Evolutionary conservation across 2,888 invertebrate species (phyloP), one percentile per base, ranked within the genome.

Genomic region (Metalampra italica): DNA sequence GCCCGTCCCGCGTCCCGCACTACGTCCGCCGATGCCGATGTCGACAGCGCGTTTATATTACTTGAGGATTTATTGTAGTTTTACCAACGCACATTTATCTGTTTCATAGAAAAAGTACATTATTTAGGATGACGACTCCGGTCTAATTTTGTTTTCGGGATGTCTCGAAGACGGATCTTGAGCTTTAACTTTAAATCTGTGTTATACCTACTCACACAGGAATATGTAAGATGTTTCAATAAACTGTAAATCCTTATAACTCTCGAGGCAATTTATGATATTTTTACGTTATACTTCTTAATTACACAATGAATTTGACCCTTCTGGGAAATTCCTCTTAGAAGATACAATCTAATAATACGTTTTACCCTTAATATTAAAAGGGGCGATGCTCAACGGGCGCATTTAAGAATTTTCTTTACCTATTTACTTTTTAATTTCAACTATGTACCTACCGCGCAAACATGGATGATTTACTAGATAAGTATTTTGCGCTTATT

Each of bases 31-130:
- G 58, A 75, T 73, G 71, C 64, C 70, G 58, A 75, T 73, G 80
- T 76, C 81, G 84, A 84, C 83, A 80, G 78, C 78, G 79, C 80
- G 82, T 80, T 85, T 83, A 82, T 83, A 85, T 85, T 82, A 83
- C 81, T 79, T 75, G 69, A 71, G 70, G 78, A 84, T 86, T 86
- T 82, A 84, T 86, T 82, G 80, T 83, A 83, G 76, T 81, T 84
- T 75, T 79, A 78, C 78, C 75, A 81, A 83, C 75, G 73, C 72
- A 77, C 76, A 78, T 83, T 76, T 79, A 75, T 82, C 75, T 76
- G 66, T 71, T 71, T 73, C 63, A 64, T 59, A 61, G 59, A 60
- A 60, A 66, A 68, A 47, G 41, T 12, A 22, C 44, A 45, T 39
- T 39, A 39, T 13, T 8, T 39, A 39, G 7, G 15, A 39, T 15